phyloP scores from a whole-genome alignment of 2,113 vertebrate species.

The Xiphophorus maculatus region DNA sequence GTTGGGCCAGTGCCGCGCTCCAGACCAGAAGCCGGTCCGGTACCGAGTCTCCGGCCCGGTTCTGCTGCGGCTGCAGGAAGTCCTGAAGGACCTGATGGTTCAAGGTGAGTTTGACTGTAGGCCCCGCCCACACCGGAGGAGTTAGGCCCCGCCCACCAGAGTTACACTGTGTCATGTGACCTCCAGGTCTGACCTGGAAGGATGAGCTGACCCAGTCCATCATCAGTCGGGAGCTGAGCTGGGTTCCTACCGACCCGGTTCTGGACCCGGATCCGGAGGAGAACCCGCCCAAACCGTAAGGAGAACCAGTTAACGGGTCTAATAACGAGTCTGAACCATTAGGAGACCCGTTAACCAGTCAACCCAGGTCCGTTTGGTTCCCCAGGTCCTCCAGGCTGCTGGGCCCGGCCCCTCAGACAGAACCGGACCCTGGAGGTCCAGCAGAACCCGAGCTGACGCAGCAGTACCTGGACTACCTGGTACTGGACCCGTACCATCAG shows the following conservation, averaged over 20 bases:
- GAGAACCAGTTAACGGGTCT: background rate
- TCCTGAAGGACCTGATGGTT: slow-evolving; percentile 90
- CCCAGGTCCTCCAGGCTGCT: slow-evolving; percentile 28
- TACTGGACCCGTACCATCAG: slow-evolving; percentile 85
- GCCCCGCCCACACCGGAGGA: no score
- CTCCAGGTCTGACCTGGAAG: slow-evolving; percentile 90
- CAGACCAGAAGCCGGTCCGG: slow-evolving; percentile 79
- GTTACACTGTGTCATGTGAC: background rate
- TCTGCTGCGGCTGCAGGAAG: slow-evolving; percentile 88
- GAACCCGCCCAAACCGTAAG: slow-evolving; percentile 80
- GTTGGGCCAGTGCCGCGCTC: slow-evolving; percentile 90
- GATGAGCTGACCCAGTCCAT: slow-evolving; percentile 91
- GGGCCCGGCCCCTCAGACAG: slow-evolving; percentile 19
- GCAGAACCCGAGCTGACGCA: slow-evolving; percentile 76
- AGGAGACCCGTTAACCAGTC: background rate
- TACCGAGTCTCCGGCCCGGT: slow-evolving; percentile 87
- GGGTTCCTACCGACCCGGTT: slow-evolving; percentile 78
- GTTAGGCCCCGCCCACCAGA: no score
- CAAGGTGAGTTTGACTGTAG: slow-evolving; percentile 81
- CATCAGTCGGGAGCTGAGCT: slow-evolving; percentile 89
- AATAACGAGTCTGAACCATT: no score
- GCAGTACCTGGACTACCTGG: slow-evolving; percentile 87
- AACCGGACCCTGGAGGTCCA: slow-evolving; percentile 23
- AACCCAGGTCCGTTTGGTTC: background rate
- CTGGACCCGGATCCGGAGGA: slow-evolving; percentile 62